Percentiles rank a stretch among this genome's conserved stretches.
Conservation (phyloP, 2,797 vertebrate species). For the Cossypha niveicapilla region DNA sequence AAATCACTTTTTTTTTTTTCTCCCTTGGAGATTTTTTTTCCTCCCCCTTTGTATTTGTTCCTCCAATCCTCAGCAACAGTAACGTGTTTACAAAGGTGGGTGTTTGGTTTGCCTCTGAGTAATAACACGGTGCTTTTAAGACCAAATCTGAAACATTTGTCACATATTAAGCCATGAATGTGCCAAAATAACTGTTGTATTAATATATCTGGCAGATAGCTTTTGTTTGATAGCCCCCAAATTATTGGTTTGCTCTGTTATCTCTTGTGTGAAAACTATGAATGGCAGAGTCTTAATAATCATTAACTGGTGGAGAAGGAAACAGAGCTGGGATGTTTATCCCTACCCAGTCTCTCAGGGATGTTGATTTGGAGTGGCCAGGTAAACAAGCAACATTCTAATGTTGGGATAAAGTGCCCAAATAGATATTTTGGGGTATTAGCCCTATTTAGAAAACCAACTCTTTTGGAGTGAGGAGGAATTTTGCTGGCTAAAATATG, state of each 20-base stretch:
- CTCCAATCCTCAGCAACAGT: background rate
- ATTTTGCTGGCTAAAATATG: slow-evolving; percentile 26
- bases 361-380: slow-evolving; percentile 17
- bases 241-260: slow-evolving; percentile 47
- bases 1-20: background rate
- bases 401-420: background rate
- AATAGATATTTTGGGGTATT: background rate
- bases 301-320: background rate
- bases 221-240: slow-evolving; percentile 42
- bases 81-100: background rate
- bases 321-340: background rate
- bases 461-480: background rate
- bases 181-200: slow-evolving; percentile 4
- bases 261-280: background rate
- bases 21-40: background rate
- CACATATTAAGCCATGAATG: slow-evolving; percentile 35
- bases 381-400: background rate
- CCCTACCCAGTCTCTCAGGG: background rate
- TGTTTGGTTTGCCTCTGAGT: slow-evolving; percentile 10
- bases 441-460: background rate
- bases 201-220: slow-evolving; percentile 26
- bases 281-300: slow-evolving; percentile 3
- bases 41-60: background rate
- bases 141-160: slow-evolving; percentile 44
- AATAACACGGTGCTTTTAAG: slow-evolving; percentile 8